Conservation (phyloP, 2,888 invertebrate species). For the Ophion obscuratus region DNA sequence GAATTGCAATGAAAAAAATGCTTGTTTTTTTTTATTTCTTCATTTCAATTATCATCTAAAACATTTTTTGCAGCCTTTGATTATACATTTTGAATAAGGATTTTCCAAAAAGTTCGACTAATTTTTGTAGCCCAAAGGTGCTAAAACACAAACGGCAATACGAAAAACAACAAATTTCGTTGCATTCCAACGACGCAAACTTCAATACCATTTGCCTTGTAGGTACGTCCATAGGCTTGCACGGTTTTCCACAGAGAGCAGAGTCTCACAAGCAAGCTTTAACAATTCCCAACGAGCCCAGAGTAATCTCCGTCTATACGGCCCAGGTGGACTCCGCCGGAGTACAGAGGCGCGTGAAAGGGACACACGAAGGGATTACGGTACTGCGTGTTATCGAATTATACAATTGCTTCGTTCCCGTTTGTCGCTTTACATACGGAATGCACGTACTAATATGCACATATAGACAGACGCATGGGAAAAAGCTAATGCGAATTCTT, state of each 20-base stretch:
- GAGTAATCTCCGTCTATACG: conserved; percentile 36
- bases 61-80: no score
- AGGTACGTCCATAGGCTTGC: not conserved
- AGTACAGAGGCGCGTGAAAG: conserved; percentile 15
- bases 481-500: no score
- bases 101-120: no score
- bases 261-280: conserved; percentile 39
- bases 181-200: no score
- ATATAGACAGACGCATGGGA: not conserved
- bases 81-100: no score
- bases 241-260: conserved; percentile 2
- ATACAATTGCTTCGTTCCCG: conserved; percentile 35
- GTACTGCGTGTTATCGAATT: conserved; percentile 42
- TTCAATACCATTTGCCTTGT: not conserved
- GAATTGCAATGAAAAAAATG: no score
- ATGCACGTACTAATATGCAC: not conserved
- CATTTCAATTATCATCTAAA: no score
- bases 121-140: no score
- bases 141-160: no score
- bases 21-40: no score
- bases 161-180: no score
- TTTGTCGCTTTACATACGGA: not conserved
- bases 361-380: conserved; percentile 48
- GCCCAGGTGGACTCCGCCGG: conserved; percentile 1
- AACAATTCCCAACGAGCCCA: conserved; percentile 48